These are phyloP conservation scores for Bostrychus sinensis DNA, from an alignment of 2,113 vertebrate genomes.

Conservation along the genomic window DNA sequence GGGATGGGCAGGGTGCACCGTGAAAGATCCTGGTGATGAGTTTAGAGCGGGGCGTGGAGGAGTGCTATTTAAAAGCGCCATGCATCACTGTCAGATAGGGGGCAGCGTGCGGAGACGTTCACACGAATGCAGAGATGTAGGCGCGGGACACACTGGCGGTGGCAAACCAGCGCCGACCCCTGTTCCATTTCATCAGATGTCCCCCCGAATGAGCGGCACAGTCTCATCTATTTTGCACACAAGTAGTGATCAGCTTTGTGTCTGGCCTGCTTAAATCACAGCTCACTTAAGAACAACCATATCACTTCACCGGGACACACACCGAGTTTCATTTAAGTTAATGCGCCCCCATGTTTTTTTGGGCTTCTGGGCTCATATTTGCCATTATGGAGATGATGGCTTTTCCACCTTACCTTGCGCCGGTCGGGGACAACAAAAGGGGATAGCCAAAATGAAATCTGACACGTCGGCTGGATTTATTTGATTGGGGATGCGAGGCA, in stretches of 20 bases:
- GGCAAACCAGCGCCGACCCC: conserved; percentile 78
- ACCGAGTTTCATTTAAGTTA: conserved; percentile 68
- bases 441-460: conserved; percentile 72
- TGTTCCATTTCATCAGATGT: conserved; percentile 82
- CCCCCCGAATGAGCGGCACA: conserved; percentile 72
- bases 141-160: conserved; percentile 52
- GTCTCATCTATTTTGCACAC: conserved; percentile 66
- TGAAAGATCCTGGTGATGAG: conserved; percentile 75
- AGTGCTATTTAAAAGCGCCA: conserved; percentile 83
- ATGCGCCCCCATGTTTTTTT: conserved; percentile 61
- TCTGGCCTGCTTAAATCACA: conserved; percentile 77
- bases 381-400: conserved; percentile 82
- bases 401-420: conserved; percentile 74
- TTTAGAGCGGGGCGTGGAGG: conserved; percentile 78
- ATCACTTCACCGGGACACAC: conserved; percentile 42
- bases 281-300: conserved; percentile 72
- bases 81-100: conserved; percentile 81
- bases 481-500: conserved; percentile 76
- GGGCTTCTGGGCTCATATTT: conserved; percentile 75
- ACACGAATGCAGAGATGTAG: conserved; percentile 46
- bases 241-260: conserved; percentile 67
- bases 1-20: no score
- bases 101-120: conserved; percentile 30
- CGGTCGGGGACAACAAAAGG: conserved; percentile 53
- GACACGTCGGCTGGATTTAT: conserved; percentile 79